These are phyloP conservation scores for Bos indicus DNA, from an alignment of 2,113 vertebrate species.

Conservation along the genomic window DNA sequence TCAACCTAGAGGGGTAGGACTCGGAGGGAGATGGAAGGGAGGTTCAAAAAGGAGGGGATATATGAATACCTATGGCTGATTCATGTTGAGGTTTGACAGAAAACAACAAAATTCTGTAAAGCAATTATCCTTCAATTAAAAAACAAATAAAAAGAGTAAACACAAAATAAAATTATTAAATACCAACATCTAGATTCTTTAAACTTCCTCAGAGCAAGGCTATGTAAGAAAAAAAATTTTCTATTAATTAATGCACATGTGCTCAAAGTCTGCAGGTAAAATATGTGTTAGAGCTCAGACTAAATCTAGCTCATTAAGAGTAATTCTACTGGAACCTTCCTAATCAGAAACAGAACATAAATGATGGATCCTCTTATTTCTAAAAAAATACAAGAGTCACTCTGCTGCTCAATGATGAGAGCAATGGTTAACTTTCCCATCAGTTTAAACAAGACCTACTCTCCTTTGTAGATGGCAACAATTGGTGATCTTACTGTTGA, in stretches of 20 bases:
- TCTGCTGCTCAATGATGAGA: not conserved
- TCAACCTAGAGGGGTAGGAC: not conserved
- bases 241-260: not conserved
- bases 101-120: not conserved
- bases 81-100: not conserved
- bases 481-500: not conserved
- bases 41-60: not conserved
- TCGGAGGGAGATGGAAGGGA: not conserved
- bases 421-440: not conserved
- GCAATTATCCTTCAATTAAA: not conserved
- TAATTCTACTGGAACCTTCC: not conserved
- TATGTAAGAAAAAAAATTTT: not conserved
- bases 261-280: not conserved
- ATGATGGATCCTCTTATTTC: not conserved
- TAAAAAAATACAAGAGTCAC: not conserved
- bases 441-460: not conserved
- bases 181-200: not conserved
- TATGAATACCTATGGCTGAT: not conserved
- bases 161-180: slow-evolving; percentile 21
- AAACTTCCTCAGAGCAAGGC: not conserved
- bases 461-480: not conserved
- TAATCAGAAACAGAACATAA: not conserved
- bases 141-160: not conserved
- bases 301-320: not conserved
- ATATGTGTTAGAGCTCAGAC: not conserved